A percentile compares a stretch with the other conserved stretches of the same genome.
Evolutionary conservation across 2,797 vertebrate genomes (phyloP).

Genomic region (Pelochelys cantorii): DNA sequence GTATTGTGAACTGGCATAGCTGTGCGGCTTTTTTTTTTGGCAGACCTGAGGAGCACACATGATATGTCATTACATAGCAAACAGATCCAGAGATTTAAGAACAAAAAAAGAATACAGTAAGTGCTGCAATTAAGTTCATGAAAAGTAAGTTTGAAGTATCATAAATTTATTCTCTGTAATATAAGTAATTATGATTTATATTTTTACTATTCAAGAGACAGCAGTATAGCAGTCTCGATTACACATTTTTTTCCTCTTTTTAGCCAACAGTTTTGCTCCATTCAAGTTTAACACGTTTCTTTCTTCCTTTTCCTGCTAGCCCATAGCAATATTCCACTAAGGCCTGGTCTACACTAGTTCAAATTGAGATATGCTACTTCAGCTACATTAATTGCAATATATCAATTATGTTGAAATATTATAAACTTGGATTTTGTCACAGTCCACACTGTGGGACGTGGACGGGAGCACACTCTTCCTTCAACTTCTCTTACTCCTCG

Average conservation of each 20-base stretch:
- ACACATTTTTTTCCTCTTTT: neutral
- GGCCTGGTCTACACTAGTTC: no score
- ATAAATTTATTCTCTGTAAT: slow-evolving; percentile 4
- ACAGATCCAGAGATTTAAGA: slow-evolving; percentile 12
- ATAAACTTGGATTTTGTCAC: no score
- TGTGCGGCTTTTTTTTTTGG: neutral
- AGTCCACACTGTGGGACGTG: no score
- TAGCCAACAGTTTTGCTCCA: slow-evolving; percentile 39
- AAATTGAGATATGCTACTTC: no score
- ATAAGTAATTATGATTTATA: slow-evolving; percentile 42
- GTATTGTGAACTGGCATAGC: slow-evolving; percentile 18
- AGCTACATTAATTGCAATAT: no score
- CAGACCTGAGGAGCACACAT: neutral
- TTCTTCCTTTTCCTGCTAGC: slow-evolving; percentile 50
- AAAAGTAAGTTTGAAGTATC: slow-evolving; percentile 27
- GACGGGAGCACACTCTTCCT: no score
- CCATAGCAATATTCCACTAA: slow-evolving; percentile 42
- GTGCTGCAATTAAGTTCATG: slow-evolving; percentile 42
- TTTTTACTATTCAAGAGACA: neutral
- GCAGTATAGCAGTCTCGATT: neutral
- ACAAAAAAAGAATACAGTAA: slow-evolving; percentile 12
- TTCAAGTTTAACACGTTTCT: slow-evolving; percentile 46
- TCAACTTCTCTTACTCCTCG: no score
- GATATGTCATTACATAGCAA: slow-evolving; percentile 16
- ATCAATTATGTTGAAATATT: no score